Conservation (phyloP, 2,797 vertebrate genomes). For the Hozukius guyotensis region DNA sequence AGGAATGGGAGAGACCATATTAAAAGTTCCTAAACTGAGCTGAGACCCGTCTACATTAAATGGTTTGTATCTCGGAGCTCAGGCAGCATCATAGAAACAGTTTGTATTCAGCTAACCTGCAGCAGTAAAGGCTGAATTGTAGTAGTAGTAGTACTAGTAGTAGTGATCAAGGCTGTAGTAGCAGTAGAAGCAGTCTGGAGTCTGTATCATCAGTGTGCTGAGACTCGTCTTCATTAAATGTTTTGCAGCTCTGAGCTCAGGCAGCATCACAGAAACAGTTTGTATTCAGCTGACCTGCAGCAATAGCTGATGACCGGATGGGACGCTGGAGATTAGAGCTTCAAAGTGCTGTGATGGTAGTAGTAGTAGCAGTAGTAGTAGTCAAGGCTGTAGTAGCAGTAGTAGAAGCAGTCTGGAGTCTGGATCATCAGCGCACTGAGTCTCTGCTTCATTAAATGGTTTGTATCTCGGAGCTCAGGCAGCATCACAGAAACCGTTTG, state of each 20-base stretch:
- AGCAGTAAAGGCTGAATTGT: too few species aligned
- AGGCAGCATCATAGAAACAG: too few species aligned
- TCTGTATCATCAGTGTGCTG: too few species aligned
- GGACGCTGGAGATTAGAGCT: constrained; percentile 34
- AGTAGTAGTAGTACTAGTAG: too few species aligned
- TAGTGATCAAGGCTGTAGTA: too few species aligned
- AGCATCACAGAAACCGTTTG: constrained; percentile 1
- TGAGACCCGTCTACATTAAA: too few species aligned
- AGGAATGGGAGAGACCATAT: not conserved
- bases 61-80: too few species aligned
- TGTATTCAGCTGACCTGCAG: constrained; percentile 29
- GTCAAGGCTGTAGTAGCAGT: too few species aligned
- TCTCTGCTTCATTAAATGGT: not conserved
- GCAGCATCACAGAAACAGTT: not conserved
- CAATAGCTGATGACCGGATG: constrained; percentile 22
- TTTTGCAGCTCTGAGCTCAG: not conserved
- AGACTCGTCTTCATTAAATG: accelerated
- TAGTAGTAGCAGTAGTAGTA: too few species aligned
- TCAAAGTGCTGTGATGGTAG: constrained; percentile 14
- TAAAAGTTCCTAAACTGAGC: not conserved
- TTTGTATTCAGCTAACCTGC: too few species aligned
- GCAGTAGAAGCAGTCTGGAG: too few species aligned
- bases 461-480: not conserved
- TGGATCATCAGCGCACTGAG: not conserved
- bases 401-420: not conserved